These are phyloP conservation scores for Diorhabda carinulata DNA, from an alignment of 1,140 invertebrate species.

Conservation along the genomic window DNA sequence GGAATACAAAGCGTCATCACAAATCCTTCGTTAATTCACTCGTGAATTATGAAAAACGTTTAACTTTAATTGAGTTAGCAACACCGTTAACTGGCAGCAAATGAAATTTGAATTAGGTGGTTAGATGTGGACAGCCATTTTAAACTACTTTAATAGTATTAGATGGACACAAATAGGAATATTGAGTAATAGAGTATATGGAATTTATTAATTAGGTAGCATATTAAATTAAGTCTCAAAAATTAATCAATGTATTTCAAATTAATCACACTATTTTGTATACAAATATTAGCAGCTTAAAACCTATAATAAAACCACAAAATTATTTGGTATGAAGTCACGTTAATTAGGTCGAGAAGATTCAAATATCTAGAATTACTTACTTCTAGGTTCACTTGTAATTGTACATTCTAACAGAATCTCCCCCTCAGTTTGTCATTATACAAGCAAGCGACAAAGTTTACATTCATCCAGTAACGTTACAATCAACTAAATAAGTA, in stretches of 20 bases:
- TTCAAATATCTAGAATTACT: neutral
- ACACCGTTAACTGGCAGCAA: neutral
- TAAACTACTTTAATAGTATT: neutral
- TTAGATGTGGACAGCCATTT: neutral
- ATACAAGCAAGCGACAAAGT: no score
- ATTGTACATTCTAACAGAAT: neutral
- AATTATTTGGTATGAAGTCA: neutral
- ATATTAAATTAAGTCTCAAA: no score
- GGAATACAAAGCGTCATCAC: conserved; percentile 6
- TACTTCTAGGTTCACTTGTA: neutral
- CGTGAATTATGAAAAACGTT: conserved; percentile 11
- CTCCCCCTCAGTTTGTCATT: neutral
- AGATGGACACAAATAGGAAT: neutral
- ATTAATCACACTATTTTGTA: no score
- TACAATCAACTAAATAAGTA: no score
- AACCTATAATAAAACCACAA: neutral
- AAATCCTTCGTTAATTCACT: conserved; percentile 9
- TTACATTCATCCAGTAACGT: no score
- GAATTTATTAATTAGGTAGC: no score
- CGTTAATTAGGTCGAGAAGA: neutral
- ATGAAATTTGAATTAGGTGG: conserved; percentile 4
- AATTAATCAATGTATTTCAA: no score
- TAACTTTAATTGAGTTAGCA: conserved; percentile 10
- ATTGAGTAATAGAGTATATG: no score
- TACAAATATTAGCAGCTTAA: neutral